These are phyloP conservation scores for Callipepla californica DNA, from an alignment of 2,113 vertebrate genomes.

Conservation along the genomic window DNA sequence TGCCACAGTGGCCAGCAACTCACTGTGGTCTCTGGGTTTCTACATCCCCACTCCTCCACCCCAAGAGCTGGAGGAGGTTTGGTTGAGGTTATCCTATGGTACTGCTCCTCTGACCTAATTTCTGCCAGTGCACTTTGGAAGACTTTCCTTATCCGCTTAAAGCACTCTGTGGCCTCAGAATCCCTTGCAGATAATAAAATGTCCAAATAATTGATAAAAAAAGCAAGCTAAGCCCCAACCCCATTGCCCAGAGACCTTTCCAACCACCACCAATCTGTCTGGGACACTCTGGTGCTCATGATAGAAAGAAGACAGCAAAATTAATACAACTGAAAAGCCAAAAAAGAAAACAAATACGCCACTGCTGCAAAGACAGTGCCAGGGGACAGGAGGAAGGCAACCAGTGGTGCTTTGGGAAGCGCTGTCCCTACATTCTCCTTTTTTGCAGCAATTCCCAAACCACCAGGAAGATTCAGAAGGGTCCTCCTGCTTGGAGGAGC, in stretches of 20 bases:
- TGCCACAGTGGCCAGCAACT: neutral
- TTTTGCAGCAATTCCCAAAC: neutral
- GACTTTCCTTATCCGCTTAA: neutral
- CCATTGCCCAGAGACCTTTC: neutral
- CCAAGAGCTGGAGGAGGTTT: neutral
- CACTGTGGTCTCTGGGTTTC: neutral
- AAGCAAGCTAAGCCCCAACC: neutral
- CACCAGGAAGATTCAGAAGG: neutral
- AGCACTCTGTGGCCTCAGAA: neutral
- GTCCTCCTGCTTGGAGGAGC: neutral
- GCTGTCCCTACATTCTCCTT: neutral
- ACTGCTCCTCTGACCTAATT: neutral
- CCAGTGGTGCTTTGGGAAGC: rapidly evolving
- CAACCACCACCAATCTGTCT: rapidly evolving
- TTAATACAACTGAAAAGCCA: neutral
- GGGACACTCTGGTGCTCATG: rapidly evolving
- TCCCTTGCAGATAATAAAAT: neutral
- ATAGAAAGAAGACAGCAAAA: neutral
- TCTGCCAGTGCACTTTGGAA: neutral
- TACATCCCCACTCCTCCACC: neutral
- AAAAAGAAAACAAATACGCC: neutral
- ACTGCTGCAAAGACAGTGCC: rapidly evolving
- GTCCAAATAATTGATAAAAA: neutral
- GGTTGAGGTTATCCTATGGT: neutral
- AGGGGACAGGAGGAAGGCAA: neutral